Conservation (phyloP, 2,888 invertebrate species). For the Troides oblongomaculatus region DNA sequence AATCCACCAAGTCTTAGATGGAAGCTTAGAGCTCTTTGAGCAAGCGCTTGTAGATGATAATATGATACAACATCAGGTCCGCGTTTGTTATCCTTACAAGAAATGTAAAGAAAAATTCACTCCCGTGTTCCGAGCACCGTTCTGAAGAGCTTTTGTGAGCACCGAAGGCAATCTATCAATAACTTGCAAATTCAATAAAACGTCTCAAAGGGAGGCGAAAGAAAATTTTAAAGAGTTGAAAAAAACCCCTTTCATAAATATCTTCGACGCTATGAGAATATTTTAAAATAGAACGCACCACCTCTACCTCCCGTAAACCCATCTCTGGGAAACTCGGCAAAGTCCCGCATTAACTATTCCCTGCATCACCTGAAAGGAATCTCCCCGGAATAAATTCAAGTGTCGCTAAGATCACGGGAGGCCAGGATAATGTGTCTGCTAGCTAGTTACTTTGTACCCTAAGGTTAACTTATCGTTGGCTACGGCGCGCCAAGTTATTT, state of each 20-base stretch:
- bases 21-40: too few relatives aligned
- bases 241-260: constrained; percentile 13
- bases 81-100: too few relatives aligned
- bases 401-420: constrained; percentile 26
- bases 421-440: constrained; percentile 29
- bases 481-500: constrained; percentile 6
- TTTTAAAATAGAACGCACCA: constrained; percentile 21
- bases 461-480: constrained; percentile 27
- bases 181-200: constrained; percentile 2
- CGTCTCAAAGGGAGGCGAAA: not conserved
- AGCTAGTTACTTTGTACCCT: constrained; percentile 28
- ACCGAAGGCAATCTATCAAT: too few relatives aligned
- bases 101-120: too few relatives aligned
- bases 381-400: constrained; percentile 38
- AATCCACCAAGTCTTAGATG: too few relatives aligned
- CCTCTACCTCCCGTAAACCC: constrained; percentile 22
- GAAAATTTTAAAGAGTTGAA: constrained; percentile 12
- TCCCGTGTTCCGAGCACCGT: too few relatives aligned
- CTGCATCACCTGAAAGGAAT: constrained; percentile 34
- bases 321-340: constrained; percentile 25
- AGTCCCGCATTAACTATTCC: constrained; percentile 29
- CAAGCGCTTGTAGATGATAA: too few relatives aligned
- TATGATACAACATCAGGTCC: too few relatives aligned
- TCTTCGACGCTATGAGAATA: constrained; percentile 15
- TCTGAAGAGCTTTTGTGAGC: too few relatives aligned